These are phyloP conservation scores for Sebastes oblongus DNA, from an alignment of 2,797 vertebrate genomes.

Conservation along the genomic window DNA sequence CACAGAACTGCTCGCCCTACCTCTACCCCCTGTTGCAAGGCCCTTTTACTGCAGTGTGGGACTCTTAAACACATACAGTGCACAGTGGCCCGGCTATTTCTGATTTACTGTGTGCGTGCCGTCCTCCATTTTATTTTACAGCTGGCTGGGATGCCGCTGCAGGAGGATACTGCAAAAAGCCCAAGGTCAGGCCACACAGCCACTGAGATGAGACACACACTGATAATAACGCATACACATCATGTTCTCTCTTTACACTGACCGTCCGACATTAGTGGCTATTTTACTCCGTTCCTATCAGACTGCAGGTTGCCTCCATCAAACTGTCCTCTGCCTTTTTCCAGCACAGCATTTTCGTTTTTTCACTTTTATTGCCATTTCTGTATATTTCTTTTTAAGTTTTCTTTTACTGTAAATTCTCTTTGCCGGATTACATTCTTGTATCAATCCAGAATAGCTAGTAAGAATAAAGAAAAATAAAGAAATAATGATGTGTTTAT, in stretches of 20 bases:
- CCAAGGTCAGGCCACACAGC: constrained; percentile 76
- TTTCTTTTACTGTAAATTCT: neutral
- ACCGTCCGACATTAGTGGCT: constrained; percentile 25
- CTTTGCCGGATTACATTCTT: neutral
- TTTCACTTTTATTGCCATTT: neutral
- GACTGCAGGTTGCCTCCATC: constrained; percentile 3
- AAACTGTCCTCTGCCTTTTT: constrained; percentile 2
- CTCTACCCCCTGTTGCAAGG: constrained; percentile 28
- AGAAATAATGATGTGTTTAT: neutral
- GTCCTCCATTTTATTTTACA: constrained; percentile 83
- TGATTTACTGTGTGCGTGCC: constrained; percentile 78
- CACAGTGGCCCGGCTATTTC: constrained; percentile 66
- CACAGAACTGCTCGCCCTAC: constrained; percentile 15
- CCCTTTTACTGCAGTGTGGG: constrained; percentile 63
- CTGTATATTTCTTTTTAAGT: neutral
- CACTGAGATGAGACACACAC: constrained; percentile 54
- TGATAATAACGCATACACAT: constrained; percentile 46
- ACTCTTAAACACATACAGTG: constrained; percentile 64
- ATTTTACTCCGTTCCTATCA: constrained; percentile 17
- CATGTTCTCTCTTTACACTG: constrained; percentile 27
- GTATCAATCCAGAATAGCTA: neutral
- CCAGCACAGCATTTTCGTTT: neutral
- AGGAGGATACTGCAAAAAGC: constrained; percentile 73
- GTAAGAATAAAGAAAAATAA: neutral
- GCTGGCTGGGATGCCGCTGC: constrained; percentile 74